Conservation (phyloP, 2,888 invertebrate species). For the Leptinotarsa tumamoca region DNA sequence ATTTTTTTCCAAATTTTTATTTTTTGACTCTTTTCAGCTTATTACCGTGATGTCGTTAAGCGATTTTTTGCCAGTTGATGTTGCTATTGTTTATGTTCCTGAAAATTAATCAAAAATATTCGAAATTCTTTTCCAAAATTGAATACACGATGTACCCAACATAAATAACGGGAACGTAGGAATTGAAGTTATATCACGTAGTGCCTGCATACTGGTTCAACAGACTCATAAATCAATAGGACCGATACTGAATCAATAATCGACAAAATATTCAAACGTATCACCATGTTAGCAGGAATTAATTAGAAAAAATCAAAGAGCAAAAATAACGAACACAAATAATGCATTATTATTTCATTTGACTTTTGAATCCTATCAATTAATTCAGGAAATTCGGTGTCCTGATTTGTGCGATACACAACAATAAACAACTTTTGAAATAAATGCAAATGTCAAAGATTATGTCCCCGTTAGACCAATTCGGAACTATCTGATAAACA, state of each 20-base stretch:
- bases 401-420: background rate
- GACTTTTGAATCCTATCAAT: too few relatives aligned
- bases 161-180: background rate
- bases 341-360: background rate
- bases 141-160: background rate
- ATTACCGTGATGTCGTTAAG: too few relatives aligned
- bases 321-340: background rate
- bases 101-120: background rate
- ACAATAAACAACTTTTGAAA: background rate
- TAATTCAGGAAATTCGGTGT: too few relatives aligned
- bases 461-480: background rate
- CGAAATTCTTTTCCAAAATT: background rate
- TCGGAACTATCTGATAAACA: background rate
- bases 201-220: slow-evolving; percentile 8
- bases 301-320: background rate
- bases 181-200: background rate
- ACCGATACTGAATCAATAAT: slow-evolving; percentile 15
- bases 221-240: background rate
- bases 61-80: too few relatives aligned
- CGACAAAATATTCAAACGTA: slow-evolving; percentile 9
- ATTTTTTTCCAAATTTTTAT: too few relatives aligned
- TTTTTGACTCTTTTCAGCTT: too few relatives aligned
- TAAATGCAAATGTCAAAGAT: background rate
- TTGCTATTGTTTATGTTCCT: background rate
- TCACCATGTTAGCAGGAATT: background rate